These are phyloP conservation scores for Grallaria varia DNA, from an alignment of 2,113 vertebrate genomes.

Conservation along the genomic window DNA sequence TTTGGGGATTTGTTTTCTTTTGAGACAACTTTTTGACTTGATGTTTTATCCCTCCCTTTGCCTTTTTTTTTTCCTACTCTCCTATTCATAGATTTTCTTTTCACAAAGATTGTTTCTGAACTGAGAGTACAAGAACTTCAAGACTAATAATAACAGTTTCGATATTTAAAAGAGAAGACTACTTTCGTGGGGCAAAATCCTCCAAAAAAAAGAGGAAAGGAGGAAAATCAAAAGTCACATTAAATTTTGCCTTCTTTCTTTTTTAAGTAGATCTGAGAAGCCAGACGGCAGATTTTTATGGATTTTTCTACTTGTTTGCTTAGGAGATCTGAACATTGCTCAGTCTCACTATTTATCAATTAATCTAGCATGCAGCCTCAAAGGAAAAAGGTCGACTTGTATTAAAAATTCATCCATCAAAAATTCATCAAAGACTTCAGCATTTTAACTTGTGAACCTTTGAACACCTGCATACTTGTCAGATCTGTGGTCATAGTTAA, in stretches of 20 bases:
- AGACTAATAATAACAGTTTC: not conserved
- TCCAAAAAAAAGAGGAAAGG: slow-evolving; percentile 2
- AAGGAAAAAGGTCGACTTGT: slow-evolving; percentile 77
- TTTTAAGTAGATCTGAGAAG: slow-evolving; percentile 73
- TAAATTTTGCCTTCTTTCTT: slow-evolving; percentile 59
- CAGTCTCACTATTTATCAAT: slow-evolving; percentile 83
- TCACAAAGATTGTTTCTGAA: not conserved
- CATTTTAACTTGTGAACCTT: slow-evolving; percentile 80
- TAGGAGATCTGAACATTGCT: slow-evolving; percentile 72
- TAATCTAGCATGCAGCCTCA: slow-evolving; percentile 78
- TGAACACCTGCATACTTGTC: slow-evolving; percentile 78
- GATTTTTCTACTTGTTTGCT: slow-evolving; percentile 79
- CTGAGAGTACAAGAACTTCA: not conserved
- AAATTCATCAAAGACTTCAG: slow-evolving; percentile 82
- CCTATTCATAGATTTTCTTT: not conserved
- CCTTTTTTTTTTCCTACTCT: not conserved
- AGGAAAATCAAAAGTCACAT: slow-evolving; percentile 40
- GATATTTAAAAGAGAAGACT: not conserved
- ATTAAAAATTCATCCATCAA: slow-evolving; percentile 84
- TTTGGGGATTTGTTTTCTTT: not conserved
- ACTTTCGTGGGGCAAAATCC: not conserved
- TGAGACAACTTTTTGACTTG: not conserved
- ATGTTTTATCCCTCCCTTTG: not conserved
- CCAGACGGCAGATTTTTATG: slow-evolving; percentile 64
- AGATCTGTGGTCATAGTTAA: slow-evolving; percentile 77